Evolutionary conservation across 1,140 invertebrate species (phyloP), one percentile per base, ranked within the genome.

Genomic region (Phymorhynchus buccinoides): DNA sequence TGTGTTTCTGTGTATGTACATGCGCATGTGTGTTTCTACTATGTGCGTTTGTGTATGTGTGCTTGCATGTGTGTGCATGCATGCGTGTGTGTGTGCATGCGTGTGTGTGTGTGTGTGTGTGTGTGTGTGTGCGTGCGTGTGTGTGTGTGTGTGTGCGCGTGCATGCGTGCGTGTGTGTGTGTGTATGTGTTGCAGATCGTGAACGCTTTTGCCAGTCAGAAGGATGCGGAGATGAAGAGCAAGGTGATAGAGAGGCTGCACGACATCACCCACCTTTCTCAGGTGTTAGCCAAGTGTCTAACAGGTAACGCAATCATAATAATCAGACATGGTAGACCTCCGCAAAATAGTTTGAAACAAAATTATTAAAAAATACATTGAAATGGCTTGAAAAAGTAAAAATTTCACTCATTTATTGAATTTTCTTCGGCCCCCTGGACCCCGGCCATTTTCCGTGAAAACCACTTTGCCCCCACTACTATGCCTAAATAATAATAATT

Each of bases 161-260:
- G 22, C 56, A 62, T 22, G 22, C 18, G 44, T 48, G 44, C 18
- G 44, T 48, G 44, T 48, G 44, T 48, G 44, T 48, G 44, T 48
- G 7, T 48, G 44, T 18, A 48, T 35, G 27, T 56, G 18, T 3
- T 9, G 22, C 44, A 91, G 91, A 92, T 97, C 35, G 94, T 98
- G 1, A 97, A 96, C 93, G 96, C 96, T 6, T 98, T 97, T 94
- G 94, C 94, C 93, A 86, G 85, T 94, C 95, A 93, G 92, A 52
- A 92, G 35, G 90, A 91, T 56, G 84, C 87, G 42, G 92, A 94
- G 80, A 92, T 93, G 86, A 91, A 91, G 85, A 89, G 85, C 22
- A 93, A 94, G 89, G 93, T 88, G 62, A 66, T 81, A 22, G 88
- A 85, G 35, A 86, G 94, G 71, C 86, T 94, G 71, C 88, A 92